These are phyloP conservation scores for Tenebrosternarchus preto DNA, from an alignment of 2,113 vertebrate genomes.

Conservation along the genomic window DNA sequence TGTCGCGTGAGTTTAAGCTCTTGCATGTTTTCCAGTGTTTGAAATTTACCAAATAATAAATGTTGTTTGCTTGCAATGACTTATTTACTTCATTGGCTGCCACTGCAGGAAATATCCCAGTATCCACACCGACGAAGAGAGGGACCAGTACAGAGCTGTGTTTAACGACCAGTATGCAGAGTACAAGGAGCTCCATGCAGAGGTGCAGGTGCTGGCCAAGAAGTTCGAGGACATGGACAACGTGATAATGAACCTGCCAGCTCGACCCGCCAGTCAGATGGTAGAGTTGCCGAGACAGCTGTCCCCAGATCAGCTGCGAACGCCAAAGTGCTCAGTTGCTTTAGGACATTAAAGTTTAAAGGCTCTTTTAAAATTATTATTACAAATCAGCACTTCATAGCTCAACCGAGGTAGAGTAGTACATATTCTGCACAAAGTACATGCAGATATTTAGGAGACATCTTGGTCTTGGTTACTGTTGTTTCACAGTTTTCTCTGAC, in stretches of 20 bases:
- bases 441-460: no score
- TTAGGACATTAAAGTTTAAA: no score
- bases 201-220: slow-evolving; percentile 82
- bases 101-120: slow-evolving; percentile 85
- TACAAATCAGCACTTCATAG: no score
- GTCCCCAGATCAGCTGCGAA: no score
- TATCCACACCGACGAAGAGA: slow-evolving; percentile 84
- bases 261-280: slow-evolving; percentile 76
- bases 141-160: slow-evolving; percentile 90
- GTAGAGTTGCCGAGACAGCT: slow-evolving; percentile 45
- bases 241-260: slow-evolving; percentile 79
- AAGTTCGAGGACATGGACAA: slow-evolving; percentile 86
- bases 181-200: slow-evolving; percentile 89
- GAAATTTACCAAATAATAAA: neutral
- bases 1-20: slow-evolving; percentile 81
- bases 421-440: no score
- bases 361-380: no score
- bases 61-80: neutral
- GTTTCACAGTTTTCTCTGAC: no score
- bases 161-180: slow-evolving; percentile 96
- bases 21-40: no score
- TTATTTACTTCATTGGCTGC: neutral
- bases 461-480: no score
- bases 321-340: no score
- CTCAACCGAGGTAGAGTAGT: no score